These are phyloP conservation scores for Camelus dromedarius DNA, from an alignment of 2,113 vertebrate species.

Conservation along the genomic window DNA sequence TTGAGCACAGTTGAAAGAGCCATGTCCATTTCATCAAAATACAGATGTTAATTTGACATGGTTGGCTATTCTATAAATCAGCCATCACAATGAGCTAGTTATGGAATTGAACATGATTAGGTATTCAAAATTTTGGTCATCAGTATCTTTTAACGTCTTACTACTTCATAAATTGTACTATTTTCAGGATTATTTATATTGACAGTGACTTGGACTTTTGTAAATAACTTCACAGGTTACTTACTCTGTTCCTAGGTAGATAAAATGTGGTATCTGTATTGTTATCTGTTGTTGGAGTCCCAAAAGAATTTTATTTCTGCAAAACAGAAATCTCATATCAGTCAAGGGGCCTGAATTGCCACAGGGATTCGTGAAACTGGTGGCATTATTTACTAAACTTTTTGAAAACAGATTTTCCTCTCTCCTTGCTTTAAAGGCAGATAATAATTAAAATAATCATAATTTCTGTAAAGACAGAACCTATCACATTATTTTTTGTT, in stretches of 20 bases:
- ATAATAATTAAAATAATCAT: not conserved
- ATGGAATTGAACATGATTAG: not conserved
- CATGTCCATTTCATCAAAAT: not conserved
- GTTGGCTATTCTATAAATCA: constrained; percentile 12
- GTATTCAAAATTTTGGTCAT: constrained; percentile 7
- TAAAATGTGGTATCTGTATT: constrained; percentile 18
- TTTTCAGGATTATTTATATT: not conserved
- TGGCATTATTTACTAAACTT: not conserved
- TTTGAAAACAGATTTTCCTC: not conserved
- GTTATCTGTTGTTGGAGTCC: not conserved
- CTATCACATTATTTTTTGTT: constrained; percentile 7
- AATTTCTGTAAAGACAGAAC: not conserved
- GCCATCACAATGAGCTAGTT: not conserved
- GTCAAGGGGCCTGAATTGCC: not conserved
- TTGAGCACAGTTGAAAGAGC: constrained; percentile 32
- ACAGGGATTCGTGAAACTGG: not conserved
- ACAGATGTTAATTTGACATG: not conserved
- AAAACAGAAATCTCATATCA: not conserved
- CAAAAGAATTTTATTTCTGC: constrained; percentile 1
- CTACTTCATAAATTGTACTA: not conserved
- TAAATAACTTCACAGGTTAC: constrained; percentile 23
- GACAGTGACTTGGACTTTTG: not conserved
- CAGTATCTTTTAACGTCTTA: constrained; percentile 17
- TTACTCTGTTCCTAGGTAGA: not conserved
- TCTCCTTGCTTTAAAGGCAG: constrained; percentile 4